phyloP scores from a whole-genome alignment of 2,797 vertebrate genomes.

The Knipowitschia caucasica region DNA sequence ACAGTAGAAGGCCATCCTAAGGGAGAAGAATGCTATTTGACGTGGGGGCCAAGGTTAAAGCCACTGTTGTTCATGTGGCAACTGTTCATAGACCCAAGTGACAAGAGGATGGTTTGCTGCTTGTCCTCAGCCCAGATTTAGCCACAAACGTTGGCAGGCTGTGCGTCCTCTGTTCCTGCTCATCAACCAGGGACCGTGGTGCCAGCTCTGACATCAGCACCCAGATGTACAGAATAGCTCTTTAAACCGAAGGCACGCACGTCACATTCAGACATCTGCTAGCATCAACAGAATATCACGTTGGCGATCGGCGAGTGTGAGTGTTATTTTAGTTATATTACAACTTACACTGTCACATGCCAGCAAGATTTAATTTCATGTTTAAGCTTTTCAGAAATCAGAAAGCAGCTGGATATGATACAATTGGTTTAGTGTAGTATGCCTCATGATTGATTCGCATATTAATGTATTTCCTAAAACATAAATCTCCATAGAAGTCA shows the following conservation, averaged over 20 bases:
- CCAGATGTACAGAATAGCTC: constrained; percentile 43
- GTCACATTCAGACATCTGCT: constrained; percentile 5
- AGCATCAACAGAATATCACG: constrained; percentile 43
- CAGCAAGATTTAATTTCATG: not conserved
- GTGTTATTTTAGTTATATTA: constrained; percentile 52
- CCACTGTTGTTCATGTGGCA: constrained; percentile 59
- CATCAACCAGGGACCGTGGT: constrained; percentile 49
- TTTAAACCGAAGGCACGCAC: constrained; percentile 51
- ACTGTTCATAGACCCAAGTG: constrained; percentile 64
- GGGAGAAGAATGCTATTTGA: constrained; percentile 41
- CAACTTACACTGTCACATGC: constrained; percentile 30
- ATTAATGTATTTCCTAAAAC: too few species aligned
- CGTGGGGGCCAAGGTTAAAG: constrained; percentile 64
- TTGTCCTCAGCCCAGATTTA: constrained; percentile 55
- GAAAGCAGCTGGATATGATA: too few species aligned
- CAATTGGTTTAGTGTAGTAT: too few species aligned
- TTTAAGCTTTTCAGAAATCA: not conserved
- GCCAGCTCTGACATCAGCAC: constrained; percentile 57
- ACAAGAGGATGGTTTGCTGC: constrained; percentile 47
- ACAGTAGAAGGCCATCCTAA: not conserved
- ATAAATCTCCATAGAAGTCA: too few species aligned
- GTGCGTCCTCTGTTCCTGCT: constrained; percentile 59
- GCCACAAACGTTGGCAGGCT: constrained; percentile 40
- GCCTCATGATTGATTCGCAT: too few species aligned
- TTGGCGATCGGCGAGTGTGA: too few species aligned